These are phyloP conservation scores for Sarcophaga bullata DNA, from an alignment of 1,140 invertebrate species.

Conservation along the genomic window DNA sequence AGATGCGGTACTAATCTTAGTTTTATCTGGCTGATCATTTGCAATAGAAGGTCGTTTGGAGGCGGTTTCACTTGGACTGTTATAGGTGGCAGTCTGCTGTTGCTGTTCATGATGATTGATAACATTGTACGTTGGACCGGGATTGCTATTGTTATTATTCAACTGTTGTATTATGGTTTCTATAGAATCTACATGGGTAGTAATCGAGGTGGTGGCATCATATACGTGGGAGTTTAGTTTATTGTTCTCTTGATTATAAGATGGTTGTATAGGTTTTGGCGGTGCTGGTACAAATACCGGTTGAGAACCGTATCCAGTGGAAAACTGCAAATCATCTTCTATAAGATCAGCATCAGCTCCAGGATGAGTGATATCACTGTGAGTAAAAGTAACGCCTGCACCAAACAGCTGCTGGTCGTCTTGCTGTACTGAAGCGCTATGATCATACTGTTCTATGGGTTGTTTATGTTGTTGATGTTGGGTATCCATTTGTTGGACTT, in stretches of 20 bases:
- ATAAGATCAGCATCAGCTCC: conserved; percentile 63
- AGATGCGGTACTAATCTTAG: background rate
- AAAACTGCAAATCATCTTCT: conserved; percentile 61
- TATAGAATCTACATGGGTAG: conserved; percentile 69
- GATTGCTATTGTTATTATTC: conserved; percentile 69
- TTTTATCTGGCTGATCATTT: background rate
- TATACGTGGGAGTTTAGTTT: background rate
- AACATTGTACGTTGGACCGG: conserved; percentile 63
- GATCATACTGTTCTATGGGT: conserved; percentile 42
- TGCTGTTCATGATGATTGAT: conserved; percentile 50
- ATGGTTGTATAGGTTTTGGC: background rate
- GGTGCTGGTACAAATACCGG: conserved; percentile 57
- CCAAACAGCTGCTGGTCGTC: conserved; percentile 55
- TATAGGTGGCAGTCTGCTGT: conserved; percentile 30
- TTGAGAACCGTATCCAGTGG: conserved; percentile 61
- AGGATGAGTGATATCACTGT: conserved; percentile 64
- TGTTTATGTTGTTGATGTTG: conserved; percentile 41
- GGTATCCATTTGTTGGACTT: background rate
- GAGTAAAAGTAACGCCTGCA: conserved; percentile 57
- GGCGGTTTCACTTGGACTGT: background rate
- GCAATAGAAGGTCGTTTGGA: background rate
- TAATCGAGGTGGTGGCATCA: conserved; percentile 54
- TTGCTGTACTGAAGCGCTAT: conserved; percentile 46
- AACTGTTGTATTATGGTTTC: conserved; percentile 75
- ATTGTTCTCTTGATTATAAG: background rate